phyloP scores from a whole-genome alignment of 2,888 invertebrate species.

The Chromoteleia sp. region DNA sequence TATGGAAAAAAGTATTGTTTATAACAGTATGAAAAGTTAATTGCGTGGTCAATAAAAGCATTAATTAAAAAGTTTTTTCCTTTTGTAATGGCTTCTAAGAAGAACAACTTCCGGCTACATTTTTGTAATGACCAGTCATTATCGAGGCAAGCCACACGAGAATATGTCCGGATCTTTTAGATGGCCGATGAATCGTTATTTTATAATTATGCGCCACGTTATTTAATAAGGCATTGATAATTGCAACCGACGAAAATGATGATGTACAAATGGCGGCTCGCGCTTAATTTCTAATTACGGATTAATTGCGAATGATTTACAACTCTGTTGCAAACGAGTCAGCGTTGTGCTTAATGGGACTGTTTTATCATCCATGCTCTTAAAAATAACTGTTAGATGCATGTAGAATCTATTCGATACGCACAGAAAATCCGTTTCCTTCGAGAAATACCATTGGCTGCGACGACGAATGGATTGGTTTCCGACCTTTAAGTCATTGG shows the following conservation, averaged over 20 bases:
- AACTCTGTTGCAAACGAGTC: not conserved
- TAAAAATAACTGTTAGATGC: too few relatives aligned
- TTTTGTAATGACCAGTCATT: constrained; percentile 41
- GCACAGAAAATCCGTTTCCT: too few relatives aligned
- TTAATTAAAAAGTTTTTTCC: constrained; percentile 36
- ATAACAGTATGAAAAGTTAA: constrained; percentile 29
- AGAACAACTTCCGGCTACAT: constrained; percentile 40
- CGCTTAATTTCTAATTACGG: constrained; percentile 9
- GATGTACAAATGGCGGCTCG: constrained; percentile 1
- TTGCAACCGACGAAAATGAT: constrained; percentile 6
- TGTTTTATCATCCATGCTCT: not conserved
- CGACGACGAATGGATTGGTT: too few relatives aligned
- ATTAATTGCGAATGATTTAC: constrained; percentile 24
- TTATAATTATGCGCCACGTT: constrained; percentile 24
- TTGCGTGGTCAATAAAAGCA: constrained; percentile 25
- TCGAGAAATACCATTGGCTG: too few relatives aligned
- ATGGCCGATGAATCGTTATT: constrained; percentile 23
- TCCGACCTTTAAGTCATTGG: too few relatives aligned
- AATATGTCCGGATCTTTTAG: constrained; percentile 10
- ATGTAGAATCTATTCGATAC: too few relatives aligned
- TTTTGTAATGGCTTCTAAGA: constrained; percentile 30
- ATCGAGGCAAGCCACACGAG: constrained; percentile 7
- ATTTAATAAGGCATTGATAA: constrained; percentile 17
- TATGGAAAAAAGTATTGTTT: constrained; percentile 26
- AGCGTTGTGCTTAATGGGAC: not conserved